A percentile compares a stretch with the other conserved stretches of the same genome.
Evolutionary conservation across 2,113 vertebrate genomes (phyloP).

Genomic region (Cygnus buccinator): DNA sequence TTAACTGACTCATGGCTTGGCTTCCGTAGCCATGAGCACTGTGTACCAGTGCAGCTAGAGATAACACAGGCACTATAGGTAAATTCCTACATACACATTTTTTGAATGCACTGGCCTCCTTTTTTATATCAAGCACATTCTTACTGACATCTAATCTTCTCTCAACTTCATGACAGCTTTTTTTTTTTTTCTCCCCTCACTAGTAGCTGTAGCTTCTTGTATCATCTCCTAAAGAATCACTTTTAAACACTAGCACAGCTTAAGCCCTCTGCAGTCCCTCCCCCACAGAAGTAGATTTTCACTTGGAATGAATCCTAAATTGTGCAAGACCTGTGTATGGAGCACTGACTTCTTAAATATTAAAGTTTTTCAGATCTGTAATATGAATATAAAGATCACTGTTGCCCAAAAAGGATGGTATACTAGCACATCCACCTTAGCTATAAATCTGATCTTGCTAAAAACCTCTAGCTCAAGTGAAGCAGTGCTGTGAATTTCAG

Average conservation of each 20-base stretch:
- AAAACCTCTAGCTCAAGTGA: not conserved
- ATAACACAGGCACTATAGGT: not conserved
- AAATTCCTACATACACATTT: not conserved
- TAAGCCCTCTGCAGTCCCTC: not conserved
- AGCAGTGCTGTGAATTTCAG: not conserved
- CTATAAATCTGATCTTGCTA: not conserved
- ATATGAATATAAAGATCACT: not conserved
- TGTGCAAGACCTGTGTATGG: not conserved
- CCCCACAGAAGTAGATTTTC: not conserved
- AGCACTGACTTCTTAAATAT: not conserved
- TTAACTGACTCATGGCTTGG: not conserved
- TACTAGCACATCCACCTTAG: not conserved
- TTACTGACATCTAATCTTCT: not conserved
- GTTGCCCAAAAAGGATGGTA: not conserved
- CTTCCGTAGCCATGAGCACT: not conserved
- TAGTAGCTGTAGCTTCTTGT: not conserved
- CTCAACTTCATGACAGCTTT: accelerated
- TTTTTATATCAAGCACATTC: not conserved
- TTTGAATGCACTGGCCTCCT: accelerated
- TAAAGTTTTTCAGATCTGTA: not conserved
- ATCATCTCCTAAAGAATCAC: not conserved
- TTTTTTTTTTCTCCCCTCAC: not conserved
- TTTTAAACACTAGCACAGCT: not conserved
- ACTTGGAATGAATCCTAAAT: not conserved
- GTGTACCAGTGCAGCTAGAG: not conserved